Evolutionary conservation across 2,113 vertebrate genomes (phyloP), one percentile per base, ranked within the genome.

Genomic region (Australoheros scitulus): DNA sequence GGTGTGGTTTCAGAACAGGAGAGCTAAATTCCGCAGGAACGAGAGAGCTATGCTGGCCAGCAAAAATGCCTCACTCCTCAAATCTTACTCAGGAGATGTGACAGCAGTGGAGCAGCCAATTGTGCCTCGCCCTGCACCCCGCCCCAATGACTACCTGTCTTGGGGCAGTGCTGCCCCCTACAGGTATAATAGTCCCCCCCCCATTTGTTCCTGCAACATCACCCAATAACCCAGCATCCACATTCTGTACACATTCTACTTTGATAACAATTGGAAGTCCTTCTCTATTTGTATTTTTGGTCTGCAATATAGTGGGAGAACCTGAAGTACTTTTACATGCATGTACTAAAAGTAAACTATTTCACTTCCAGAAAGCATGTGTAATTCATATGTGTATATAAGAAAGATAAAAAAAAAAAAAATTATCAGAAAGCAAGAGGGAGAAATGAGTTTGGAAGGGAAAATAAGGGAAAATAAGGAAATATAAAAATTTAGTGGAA

Each of bases 1-100:
- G 98, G 98, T 99, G 79, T 99, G 98, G 98, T 99, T 99, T 87
- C 98, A 99, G 96, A 99, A 99, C 95, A 92, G 98, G 79, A 96
- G 98, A 91, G 98, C 98, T 24, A 99, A 99, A 93, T 99, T 99
- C 88, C 97, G 98, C 61, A 92, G 98, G 88, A 99, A 99, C 0
- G 98, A 99, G 95, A 94, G 98, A 76, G 97, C 98, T 78, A 97
- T 99, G 98, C 95, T 99, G 95, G 98, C 98, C 94, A 99, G 97
- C 93, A 99, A 99, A 90, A 99, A 99, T 0, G 98, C 97, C 78
- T 98, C 98, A 4, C 97, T 99, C 58, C 97, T 99, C 90, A 99
- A 99, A 87, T 98, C 98, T 18, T 99, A 98, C 96, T 98, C 97
- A 18, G 98, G 98, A 84, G 98, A 99, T 0, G 95, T 99, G 91